Evolutionary conservation across 1,140 invertebrate species (phyloP).

Genomic region (Neodiprion pinetum): DNA sequence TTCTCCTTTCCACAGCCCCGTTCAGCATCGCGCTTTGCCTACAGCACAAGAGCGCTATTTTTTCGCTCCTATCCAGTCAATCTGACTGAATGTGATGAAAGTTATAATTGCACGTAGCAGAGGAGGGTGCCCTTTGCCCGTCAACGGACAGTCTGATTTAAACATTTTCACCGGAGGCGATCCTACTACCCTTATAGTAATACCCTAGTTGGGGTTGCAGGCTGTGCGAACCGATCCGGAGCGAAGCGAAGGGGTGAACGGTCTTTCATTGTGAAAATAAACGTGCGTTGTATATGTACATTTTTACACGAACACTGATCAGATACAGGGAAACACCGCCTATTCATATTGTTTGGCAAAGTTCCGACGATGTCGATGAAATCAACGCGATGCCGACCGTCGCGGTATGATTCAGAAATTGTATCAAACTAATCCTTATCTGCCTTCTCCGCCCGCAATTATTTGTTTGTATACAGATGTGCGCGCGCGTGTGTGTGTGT

Average conservation of each 20-base stretch:
- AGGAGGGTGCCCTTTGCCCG: too few species aligned
- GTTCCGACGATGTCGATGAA: too few species aligned
- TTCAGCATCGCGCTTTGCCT: too few species aligned
- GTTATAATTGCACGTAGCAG: not conserved
- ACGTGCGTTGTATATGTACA: not conserved
- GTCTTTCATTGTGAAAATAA: constrained; percentile 5
- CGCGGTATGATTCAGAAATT: too few species aligned
- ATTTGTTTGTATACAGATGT: too few species aligned
- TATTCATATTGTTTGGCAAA: too few species aligned
- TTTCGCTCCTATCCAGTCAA: not conserved
- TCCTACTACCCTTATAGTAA: not conserved
- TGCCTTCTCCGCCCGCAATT: too few species aligned
- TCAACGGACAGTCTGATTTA: not conserved
- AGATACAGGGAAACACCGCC: not conserved
- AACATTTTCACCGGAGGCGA: not conserved
- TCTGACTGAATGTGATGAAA: not conserved
- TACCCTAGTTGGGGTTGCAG: not conserved
- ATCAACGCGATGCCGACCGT: too few species aligned
- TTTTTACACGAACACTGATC: not conserved
- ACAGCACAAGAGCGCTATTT: not conserved
- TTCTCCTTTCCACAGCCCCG: too few species aligned
- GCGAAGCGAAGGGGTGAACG: not conserved
- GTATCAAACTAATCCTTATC: too few species aligned
- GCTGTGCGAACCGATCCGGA: not conserved
- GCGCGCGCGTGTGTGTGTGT: too few species aligned